Conservation (phyloP, 2,797 vertebrate species). For the Taenioides sp. region DNA sequence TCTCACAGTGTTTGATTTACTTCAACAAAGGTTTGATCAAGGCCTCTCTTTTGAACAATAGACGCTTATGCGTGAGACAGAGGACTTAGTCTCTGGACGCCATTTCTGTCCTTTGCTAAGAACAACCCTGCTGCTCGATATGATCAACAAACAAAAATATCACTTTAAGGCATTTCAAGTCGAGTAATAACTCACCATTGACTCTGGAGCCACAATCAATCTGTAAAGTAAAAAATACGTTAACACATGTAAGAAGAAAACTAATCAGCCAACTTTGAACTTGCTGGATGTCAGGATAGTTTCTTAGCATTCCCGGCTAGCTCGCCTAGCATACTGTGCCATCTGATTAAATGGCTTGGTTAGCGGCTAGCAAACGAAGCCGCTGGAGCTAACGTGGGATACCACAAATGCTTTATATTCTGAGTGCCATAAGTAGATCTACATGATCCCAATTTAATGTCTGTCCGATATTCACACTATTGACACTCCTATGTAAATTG, state of each 20-base stretch:
- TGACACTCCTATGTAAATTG: background rate
- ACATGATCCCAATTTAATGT: background rate
- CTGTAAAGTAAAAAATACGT: slow-evolving; percentile 76
- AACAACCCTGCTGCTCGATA: slow-evolving; percentile 57
- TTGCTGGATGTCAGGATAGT: slow-evolving; percentile 64
- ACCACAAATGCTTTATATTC: slow-evolving; percentile 34
- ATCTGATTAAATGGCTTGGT: slow-evolving; percentile 33
- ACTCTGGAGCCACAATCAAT: slow-evolving; percentile 89
- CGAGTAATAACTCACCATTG: slow-evolving; percentile 86
- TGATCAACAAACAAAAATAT: slow-evolving; percentile 28
- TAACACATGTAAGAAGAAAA: slow-evolving; percentile 62
- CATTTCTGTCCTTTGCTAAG: slow-evolving; percentile 88
- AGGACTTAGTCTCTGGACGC: slow-evolving; percentile 99
- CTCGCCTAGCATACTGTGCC: slow-evolving; percentile 41
- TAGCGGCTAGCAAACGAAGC: slow-evolving; percentile 37
- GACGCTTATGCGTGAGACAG: slow-evolving; percentile 93
- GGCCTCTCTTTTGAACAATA: slow-evolving; percentile 95
- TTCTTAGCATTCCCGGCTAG: slow-evolving; percentile 53
- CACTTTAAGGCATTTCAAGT: background rate
- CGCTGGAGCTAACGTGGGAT: slow-evolving; percentile 35
- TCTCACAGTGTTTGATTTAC: slow-evolving; percentile 27
- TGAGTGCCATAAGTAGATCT: background rate
- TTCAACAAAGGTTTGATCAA: slow-evolving; percentile 67
- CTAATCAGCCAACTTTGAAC: slow-evolving; percentile 80
- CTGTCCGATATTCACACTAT: accelerated